phyloP scores from a whole-genome alignment of 92 coral and sea anemone species.

The Umimayanthus chanpuru region DNA sequence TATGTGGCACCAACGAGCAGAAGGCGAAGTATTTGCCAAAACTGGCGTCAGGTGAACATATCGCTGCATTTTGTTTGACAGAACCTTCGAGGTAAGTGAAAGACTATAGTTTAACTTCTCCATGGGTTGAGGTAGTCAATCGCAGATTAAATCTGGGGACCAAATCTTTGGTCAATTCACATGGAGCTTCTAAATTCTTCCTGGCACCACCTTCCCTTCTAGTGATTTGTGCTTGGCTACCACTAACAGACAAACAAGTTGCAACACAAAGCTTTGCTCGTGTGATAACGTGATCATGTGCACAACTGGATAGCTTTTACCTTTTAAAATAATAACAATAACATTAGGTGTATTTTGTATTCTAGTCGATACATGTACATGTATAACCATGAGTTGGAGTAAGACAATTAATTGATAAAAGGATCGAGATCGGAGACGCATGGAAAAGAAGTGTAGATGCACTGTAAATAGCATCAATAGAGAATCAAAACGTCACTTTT shows the following conservation, averaged over 20 bases:
- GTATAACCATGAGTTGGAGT: too few relatives aligned
- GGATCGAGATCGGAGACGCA: too few relatives aligned
- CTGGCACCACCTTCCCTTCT: not conserved
- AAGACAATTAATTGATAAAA: too few relatives aligned
- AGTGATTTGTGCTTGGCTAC: not conserved
- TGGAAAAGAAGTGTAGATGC: too few relatives aligned
- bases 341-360: too few relatives aligned
- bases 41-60: conserved; percentile 82
- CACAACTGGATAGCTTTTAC: not conserved
- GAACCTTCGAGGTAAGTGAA: conserved; percentile 76
- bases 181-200: not conserved
- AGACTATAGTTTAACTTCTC: not conserved
- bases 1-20: conserved; percentile 76
- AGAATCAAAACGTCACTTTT: too few relatives aligned
- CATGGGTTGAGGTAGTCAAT: not conserved
- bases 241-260: not conserved
- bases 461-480: too few relatives aligned
- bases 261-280: not conserved
- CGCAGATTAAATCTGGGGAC: not conserved
- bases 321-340: too few relatives aligned
- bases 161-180: not conserved
- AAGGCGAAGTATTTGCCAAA: conserved; percentile 76
- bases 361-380: too few relatives aligned
- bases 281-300: not conserved
- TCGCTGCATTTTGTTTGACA: conserved; percentile 85